These are phyloP conservation scores for Rutilus rutilus DNA, from an alignment of 2,113 vertebrate species.

Conservation along the genomic window DNA sequence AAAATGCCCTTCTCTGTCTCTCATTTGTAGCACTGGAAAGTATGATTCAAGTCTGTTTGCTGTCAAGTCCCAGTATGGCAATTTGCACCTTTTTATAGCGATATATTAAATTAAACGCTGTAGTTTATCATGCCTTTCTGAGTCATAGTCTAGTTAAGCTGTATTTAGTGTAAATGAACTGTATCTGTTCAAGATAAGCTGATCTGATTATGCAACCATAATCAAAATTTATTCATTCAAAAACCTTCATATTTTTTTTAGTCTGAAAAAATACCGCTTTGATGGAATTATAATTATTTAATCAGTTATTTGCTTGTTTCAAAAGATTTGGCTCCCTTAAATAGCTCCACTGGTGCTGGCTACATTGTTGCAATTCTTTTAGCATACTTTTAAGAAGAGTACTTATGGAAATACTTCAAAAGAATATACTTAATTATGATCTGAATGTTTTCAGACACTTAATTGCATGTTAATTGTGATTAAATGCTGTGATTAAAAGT, in stretches of 20 bases:
- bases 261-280: neutral
- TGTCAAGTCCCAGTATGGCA: neutral
- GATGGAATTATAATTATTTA: constrained; percentile 12
- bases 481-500: neutral
- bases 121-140: neutral
- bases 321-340: neutral
- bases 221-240: constrained; percentile 22
- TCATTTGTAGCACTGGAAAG: neutral
- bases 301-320: constrained; percentile 1
- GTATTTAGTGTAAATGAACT: constrained; percentile 23
- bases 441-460: neutral
- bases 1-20: neutral
- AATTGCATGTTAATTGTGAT: neutral
- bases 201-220: constrained; percentile 2
- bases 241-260: constrained; percentile 8
- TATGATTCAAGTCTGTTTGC: neutral
- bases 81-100: constrained; percentile 22
- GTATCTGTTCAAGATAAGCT: neutral
- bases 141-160: constrained; percentile 1
- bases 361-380: neutral
- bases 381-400: neutral
- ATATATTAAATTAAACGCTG: neutral
- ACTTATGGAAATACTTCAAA: neutral
- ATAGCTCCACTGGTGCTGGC: neutral
- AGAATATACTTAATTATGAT: neutral